phyloP scores from a whole-genome alignment of 2,113 vertebrate genomes.

The Chrysochloris asiatica region DNA sequence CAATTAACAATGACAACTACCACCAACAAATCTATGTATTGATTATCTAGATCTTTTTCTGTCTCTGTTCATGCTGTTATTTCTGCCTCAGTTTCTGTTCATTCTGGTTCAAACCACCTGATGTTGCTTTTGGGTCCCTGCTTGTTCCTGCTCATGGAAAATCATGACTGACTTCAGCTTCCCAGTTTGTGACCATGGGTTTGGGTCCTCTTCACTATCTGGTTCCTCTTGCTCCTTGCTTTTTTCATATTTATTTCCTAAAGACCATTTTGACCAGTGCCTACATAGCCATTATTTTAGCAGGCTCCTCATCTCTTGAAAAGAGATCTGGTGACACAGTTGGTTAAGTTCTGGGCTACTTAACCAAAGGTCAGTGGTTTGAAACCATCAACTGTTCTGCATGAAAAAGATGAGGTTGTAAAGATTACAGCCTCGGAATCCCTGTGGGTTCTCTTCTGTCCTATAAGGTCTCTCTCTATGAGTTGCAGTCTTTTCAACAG shows the following conservation, averaged over 20 bases:
- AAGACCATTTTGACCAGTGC: neutral
- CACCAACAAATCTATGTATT: too few species aligned
- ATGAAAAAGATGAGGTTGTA: too few species aligned
- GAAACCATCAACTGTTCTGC: too few species aligned
- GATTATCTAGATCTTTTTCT: neutral
- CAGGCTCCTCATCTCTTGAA: neutral
- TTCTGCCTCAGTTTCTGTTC: neutral
- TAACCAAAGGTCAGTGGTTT: too few species aligned
- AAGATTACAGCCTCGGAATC: too few species aligned
- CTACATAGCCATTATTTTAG: neutral
- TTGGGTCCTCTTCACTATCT: neutral
- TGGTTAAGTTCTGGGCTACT: too few species aligned
- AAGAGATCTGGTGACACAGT: too few species aligned
- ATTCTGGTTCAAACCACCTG: neutral
- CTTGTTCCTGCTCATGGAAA: neutral
- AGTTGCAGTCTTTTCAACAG: too few species aligned
- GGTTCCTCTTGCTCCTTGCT: neutral
- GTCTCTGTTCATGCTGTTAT: neutral
- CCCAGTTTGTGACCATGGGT: fast-evolving
- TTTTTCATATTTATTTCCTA: neutral
- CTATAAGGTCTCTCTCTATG: too few species aligned
- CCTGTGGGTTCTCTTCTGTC: too few species aligned
- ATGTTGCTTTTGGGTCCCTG: neutral
- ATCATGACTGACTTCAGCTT: neutral
- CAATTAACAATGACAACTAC: too few species aligned